Percentiles rank a stretch among this genome's conserved stretches.
Conservation (phyloP, 2,113 vertebrate genomes). For the Psephotus haematonotus region DNA sequence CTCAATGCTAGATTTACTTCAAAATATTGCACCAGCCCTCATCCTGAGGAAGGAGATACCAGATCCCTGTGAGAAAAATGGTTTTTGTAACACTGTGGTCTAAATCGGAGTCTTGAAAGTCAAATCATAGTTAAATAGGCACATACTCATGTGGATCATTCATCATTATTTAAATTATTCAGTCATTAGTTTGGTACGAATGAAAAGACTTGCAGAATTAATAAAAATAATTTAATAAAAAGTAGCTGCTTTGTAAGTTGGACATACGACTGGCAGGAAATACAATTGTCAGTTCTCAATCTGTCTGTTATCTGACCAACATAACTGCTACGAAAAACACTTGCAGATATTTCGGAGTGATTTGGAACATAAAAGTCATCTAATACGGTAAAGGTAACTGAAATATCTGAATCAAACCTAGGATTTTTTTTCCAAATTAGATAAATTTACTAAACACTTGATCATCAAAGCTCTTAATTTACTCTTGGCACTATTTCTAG, state of each 20-base stretch:
- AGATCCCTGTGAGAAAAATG: neutral
- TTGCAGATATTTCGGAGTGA: fast-evolving
- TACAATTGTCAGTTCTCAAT: neutral
- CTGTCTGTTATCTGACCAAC: neutral
- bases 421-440: neutral
- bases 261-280: neutral
- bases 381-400: neutral
- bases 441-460: neutral
- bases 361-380: neutral
- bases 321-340: neutral
- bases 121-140: neutral
- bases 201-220: neutral
- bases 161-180: neutral
- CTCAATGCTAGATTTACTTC: neutral
- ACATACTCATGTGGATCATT: neutral
- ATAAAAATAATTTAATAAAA: neutral
- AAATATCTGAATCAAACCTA: neutral
- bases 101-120: neutral
- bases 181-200: neutral
- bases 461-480: neutral
- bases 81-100: neutral
- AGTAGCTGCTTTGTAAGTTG: neutral
- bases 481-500: neutral
- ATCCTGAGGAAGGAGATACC: neutral
- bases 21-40: neutral